These are phyloP conservation scores for Mylabris sibirica DNA, from an alignment of 2,888 invertebrate genomes.

Conservation along the genomic window DNA sequence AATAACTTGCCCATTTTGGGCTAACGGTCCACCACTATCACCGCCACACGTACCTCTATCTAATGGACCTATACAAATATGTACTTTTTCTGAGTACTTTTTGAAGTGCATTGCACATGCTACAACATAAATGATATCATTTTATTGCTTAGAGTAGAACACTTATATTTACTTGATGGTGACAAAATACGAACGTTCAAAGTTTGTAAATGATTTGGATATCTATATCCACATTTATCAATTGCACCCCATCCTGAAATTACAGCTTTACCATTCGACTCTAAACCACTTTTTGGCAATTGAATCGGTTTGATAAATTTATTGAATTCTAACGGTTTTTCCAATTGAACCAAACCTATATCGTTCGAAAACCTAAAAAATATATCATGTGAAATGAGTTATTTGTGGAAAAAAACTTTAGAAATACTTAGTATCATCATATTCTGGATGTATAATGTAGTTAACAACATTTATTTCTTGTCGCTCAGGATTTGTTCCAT, in stretches of 20 bases:
- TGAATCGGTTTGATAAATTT: neutral
- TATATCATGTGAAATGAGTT: neutral
- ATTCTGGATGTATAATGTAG: neutral
- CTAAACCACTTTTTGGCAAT: neutral
- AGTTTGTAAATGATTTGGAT: neutral
- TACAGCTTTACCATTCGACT: neutral
- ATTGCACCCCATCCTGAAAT: neutral
- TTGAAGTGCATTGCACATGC: no score
- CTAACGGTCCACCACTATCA: constrained; percentile 67
- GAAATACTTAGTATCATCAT: neutral
- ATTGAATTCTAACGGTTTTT: neutral
- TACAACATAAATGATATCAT: no score
- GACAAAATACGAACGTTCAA: neutral
- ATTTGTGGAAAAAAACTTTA: no score
- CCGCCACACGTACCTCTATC: constrained; percentile 64
- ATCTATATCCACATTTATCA: neutral
- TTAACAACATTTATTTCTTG: neutral
- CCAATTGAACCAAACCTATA: neutral
- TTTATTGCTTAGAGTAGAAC: no score
- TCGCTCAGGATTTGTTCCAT: neutral
- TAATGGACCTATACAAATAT: constrained; percentile 51
- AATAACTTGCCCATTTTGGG: constrained; percentile 56
- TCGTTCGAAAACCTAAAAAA: neutral
- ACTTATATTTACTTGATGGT: neutral
- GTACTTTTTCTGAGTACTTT: constrained; percentile 37